These are phyloP conservation scores for Ptychoptera albimana DNA, from an alignment of 2,888 invertebrate species.

Conservation along the genomic window DNA sequence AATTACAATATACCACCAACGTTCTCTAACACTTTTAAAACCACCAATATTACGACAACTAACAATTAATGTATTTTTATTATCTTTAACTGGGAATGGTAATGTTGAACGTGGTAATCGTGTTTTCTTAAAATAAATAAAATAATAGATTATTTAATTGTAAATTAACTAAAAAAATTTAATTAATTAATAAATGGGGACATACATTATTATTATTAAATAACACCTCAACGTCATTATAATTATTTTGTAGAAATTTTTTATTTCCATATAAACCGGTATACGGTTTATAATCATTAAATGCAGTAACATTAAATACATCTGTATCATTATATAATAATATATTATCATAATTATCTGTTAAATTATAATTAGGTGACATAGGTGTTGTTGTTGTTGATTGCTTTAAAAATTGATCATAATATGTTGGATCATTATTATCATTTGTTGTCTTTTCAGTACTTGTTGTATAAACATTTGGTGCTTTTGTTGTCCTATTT, in stretches of 20 bases:
- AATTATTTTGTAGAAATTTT: slow-evolving; percentile 19
- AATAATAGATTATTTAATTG: background rate
- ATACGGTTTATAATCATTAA: slow-evolving; percentile 4
- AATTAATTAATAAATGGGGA: background rate
- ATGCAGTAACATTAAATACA: slow-evolving; percentile 11
- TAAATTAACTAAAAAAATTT: background rate
- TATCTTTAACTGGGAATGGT: slow-evolving; percentile 12
- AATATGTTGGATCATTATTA: slow-evolving; percentile 25
- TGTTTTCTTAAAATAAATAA: slow-evolving; percentile 1
- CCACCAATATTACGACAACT: slow-evolving; percentile 49
- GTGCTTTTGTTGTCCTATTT: too few species aligned
- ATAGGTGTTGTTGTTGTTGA: slow-evolving; percentile 17
- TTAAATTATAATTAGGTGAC: slow-evolving; percentile 1
- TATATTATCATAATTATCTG: slow-evolving; percentile 7
- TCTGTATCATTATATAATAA: slow-evolving; percentile 12
- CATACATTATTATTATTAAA: slow-evolving; percentile 21
- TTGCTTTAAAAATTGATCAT: slow-evolving; percentile 35
- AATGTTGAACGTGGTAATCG: slow-evolving; percentile 12
- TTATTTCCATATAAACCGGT: slow-evolving; percentile 11
- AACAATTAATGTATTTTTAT: slow-evolving; percentile 29
- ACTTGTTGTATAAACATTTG: too few species aligned
- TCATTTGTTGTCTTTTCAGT: too few species aligned
- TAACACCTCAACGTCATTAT: slow-evolving; percentile 35
- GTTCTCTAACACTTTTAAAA: slow-evolving; percentile 64
- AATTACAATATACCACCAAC: slow-evolving; percentile 91